Conservation (phyloP, 2,888 invertebrate genomes). For the Scaptomyza reducta region DNA sequence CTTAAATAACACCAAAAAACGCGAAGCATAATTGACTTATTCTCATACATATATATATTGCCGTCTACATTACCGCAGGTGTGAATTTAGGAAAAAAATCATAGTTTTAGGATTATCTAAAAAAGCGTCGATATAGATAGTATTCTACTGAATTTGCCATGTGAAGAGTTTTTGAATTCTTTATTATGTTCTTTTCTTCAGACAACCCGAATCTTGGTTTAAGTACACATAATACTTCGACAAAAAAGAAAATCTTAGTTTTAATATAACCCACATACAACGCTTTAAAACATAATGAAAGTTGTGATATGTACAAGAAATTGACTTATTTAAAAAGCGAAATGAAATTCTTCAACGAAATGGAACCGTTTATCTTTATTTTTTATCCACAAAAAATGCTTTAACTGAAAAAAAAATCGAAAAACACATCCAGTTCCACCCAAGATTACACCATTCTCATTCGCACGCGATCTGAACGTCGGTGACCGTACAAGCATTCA, state of each 20-base stretch:
- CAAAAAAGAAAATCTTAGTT: no score
- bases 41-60: constrained; percentile 17
- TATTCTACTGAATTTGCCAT: background rate
- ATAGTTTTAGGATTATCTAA: background rate
- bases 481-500: constrained; percentile 87
- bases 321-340: no score
- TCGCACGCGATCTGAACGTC: constrained; percentile 87
- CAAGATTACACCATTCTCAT: constrained; percentile 88
- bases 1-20: constrained; percentile 4
- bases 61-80: constrained; percentile 52
- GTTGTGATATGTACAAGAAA: background rate
- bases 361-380: constrained; percentile 2
- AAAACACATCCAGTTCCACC: constrained; percentile 85
- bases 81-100: constrained; percentile 22
- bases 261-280: background rate
- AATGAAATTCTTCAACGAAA: background rate
- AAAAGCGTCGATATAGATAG: background rate
- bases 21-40: constrained; percentile 29
- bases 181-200: background rate
- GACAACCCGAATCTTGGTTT: background rate
- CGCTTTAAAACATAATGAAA: background rate
- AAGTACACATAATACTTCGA: background rate
- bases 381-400: constrained; percentile 14
- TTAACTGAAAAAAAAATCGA: constrained; percentile 19
- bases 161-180: background rate